A percentile compares a stretch with the other conserved stretches of the same genome.
phyloP scores from a whole-genome alignment of 2,113 vertebrate genomes.

The Papio anubis region DNA sequence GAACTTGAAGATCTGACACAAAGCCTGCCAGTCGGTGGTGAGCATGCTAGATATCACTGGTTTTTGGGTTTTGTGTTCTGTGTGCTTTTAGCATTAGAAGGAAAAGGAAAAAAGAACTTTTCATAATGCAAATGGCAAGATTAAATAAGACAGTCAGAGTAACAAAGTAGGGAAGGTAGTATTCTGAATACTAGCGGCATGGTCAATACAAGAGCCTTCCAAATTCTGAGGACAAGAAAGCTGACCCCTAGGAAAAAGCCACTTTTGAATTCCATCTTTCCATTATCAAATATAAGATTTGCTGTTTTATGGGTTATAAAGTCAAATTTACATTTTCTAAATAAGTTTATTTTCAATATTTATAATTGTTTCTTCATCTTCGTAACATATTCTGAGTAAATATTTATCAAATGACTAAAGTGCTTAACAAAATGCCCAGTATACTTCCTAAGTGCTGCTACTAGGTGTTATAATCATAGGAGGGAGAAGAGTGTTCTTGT shows the following conservation, averaged over 20 bases:
- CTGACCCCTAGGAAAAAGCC: background rate
- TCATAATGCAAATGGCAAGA: background rate
- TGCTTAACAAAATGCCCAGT: background rate
- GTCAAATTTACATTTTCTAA: background rate
- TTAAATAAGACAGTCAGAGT: background rate
- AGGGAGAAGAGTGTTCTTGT: background rate
- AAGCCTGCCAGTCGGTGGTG: constrained; percentile 20
- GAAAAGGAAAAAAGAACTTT: background rate
- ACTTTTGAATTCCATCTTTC: background rate
- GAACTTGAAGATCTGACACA: constrained; percentile 50
- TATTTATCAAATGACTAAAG: background rate
- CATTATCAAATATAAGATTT: background rate
- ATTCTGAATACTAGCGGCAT: background rate
- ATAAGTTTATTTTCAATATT: constrained; percentile 3
- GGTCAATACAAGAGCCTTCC: background rate
- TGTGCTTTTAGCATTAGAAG: background rate
- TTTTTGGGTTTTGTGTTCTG: background rate
- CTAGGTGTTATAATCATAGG: background rate
- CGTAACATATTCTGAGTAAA: background rate
- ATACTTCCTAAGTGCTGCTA: background rate
- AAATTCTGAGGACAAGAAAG: background rate
- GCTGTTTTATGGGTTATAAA: background rate
- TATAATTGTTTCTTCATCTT: background rate
- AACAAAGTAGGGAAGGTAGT: background rate
- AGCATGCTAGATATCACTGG: background rate